Evolutionary conservation across 1,140 invertebrate genomes (phyloP), one percentile per base, ranked within the genome.

Genomic region (Anagrus nilaparvatae): DNA sequence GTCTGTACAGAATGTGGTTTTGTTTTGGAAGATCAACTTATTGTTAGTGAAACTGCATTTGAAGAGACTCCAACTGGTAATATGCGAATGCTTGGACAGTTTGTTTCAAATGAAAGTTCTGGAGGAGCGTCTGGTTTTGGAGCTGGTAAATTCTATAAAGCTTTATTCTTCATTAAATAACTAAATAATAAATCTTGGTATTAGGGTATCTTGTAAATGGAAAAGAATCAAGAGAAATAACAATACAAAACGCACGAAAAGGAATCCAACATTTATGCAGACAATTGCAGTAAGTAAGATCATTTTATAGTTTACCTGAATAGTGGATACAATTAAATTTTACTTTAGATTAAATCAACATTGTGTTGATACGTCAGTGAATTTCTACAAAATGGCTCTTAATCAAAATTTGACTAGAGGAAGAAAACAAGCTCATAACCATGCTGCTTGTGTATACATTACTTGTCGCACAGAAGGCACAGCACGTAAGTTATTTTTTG

Each of bases 301-400:
- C 20, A 10, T 32, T 16, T 13, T 12, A 39, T 39, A 21, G 20
- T 28, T 34, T 12, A 29, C 17, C 17, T 34, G 21, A 17, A 40
- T 38, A 40, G 40, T 6, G 27, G n/a, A 6, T 34, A 40, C 6
- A 14, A 20, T 25, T 23, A 37, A 43, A 17, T 10, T 38, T 40
- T 21, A 35, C 20, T 32, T 27, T 39, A 74, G 81, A 16, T 70
- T 98, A 25, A 94, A 90, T 57, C 81, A 90, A 52, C 86, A 93
- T 55, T 91, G 83, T 55, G 83, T 95, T 33, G 91, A 97, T 41
- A 93, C 84, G 16, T 87, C 94, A 4, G 86, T 88, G 49, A 93
- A 90, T 57, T 97, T 97, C 66, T 99, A 95, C 63, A 97, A 95
- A 72, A 85, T 97, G 83, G 95, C 93, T 20, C 63, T 97, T n/a